Conservation (phyloP, 1,140 invertebrate species). For the Drosophila equinoxialis region DNA sequence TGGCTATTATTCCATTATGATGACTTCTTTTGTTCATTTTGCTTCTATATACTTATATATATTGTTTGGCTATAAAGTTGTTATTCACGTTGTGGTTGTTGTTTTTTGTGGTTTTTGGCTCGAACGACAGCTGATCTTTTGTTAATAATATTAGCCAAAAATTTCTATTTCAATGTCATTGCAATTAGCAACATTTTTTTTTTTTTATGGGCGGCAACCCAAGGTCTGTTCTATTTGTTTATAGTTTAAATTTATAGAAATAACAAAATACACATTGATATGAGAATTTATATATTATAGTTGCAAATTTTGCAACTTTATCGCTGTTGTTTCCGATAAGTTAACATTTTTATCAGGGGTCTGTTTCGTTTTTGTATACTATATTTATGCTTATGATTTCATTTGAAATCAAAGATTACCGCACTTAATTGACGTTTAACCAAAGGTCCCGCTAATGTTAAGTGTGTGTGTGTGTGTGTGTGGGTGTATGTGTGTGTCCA, state of each 20-base stretch:
- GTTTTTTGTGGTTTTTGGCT: neutral
- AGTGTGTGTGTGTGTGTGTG: neutral
- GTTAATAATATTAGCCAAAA: slow-evolving; percentile 24
- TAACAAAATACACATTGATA: slow-evolving; percentile 2
- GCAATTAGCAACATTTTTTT: slow-evolving; percentile 66
- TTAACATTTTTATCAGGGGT: slow-evolving; percentile 8
- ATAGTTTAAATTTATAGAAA: slow-evolving; percentile 23
- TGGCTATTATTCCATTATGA: slow-evolving; percentile 63
- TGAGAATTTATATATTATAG: neutral
- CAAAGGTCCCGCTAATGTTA: slow-evolving; percentile 8
- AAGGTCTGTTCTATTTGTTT: slow-evolving; percentile 27
- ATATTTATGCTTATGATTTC: slow-evolving; percentile 59
- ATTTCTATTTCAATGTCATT: slow-evolving; percentile 45
- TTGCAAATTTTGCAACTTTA: slow-evolving; percentile 8
- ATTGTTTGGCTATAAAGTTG: slow-evolving; percentile 35
- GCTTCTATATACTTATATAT: slow-evolving; percentile 17
- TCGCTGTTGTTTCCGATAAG: slow-evolving; percentile 8
- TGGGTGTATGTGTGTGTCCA: slow-evolving; percentile 33
- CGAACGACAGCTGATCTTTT: slow-evolving; percentile 24
- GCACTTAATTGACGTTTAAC: slow-evolving; percentile 32
- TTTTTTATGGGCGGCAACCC: slow-evolving; percentile 16
- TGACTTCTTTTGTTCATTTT: slow-evolving; percentile 38
- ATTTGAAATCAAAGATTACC: slow-evolving; percentile 35
- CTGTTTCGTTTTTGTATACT: slow-evolving; percentile 15
- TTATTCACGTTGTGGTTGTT: slow-evolving; percentile 23